Evolutionary conservation across 2,888 invertebrate genomes (phyloP), one percentile per base, ranked within the genome.

Genomic region (Drosophila antonietae): DNA sequence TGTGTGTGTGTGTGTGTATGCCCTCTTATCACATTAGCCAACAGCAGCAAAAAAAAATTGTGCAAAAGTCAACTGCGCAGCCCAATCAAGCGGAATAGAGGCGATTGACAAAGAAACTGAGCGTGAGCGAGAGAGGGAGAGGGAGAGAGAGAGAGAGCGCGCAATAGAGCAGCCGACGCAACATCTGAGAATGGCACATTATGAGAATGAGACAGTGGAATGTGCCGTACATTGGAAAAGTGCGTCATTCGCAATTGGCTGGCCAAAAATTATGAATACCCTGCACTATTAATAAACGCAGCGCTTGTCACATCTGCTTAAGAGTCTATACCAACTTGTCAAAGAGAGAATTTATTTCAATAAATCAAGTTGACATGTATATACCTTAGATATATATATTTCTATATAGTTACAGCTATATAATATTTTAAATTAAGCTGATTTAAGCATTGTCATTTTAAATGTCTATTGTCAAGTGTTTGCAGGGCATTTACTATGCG

Each of bases 51-150:
- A 56, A 49, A 56, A 49, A 58, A 63, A 75, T 71, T 75, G 75
- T 67, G 75, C 71, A 75, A 75, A 75, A 55, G 70, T 44, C 71
- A 71, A 75, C 60, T 75, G 58, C 75, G 75, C 75, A 75, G 75
- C 31, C 63, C 63, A 67, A 63, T 57, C 59, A 23, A 66, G 56
- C 15, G 31, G 18, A 33, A 46, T 56, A 39, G 53, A 39, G 39
- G 37, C 35, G 3, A 23, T 20, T 35, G 51, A 51, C 35, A 33
- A 33, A 18, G 47, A 3, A 8, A 31, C 7, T 8, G 8, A 20
- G 44, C 28, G 47, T 3, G 9, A 6, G n/a, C 15, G 47, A 8
- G 9, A 15, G 20, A 0, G 33, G 6, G 51, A 3, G 20, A 5
- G n/a, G n/a, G 44, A 2, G n/a, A 18, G n/a, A 14, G 18, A 0